Base-by-base conservation (phyloP, 92 coral and sea anemone species). In the Zoanthus solanderi region DNA sequence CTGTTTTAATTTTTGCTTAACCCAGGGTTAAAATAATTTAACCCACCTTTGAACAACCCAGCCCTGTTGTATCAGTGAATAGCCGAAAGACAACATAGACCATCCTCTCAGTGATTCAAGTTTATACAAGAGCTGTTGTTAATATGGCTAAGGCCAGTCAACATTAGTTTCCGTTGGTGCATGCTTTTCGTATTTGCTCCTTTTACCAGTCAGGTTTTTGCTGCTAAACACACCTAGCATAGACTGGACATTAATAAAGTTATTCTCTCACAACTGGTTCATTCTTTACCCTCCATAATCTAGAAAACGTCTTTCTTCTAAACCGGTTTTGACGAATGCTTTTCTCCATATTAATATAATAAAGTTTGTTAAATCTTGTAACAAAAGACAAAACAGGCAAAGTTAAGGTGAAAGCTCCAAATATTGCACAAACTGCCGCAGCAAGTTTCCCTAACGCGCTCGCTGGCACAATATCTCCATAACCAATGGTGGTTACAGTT, bases 401-500 rank as follows among this genome's bases (percentile, higher is more conserved):
- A 13, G 92, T 78, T 79, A 90, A 71, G 18, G 92, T 90, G 8
- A 90, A 58, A 13, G 88, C 92, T 46, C 92, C 92, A 60, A 90
- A 90, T 10, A 90, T 84, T 17, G 92, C 89, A 67, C 65, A 87
- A 32, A 84, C 46, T 34, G 86, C 87, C 14, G 89, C 88, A 13
- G 83, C 72, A 63, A 90, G 83, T 78, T 79, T 78, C 4, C 92
- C 92, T 67, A 84, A 61, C 7, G 87, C 44, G 65, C 75, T 90
- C 60, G 73, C 44, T 7, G 92, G 92, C 44, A 90, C 88, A 34
- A 53, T 88, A 48, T 90, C 92, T 4, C 92, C 92, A 71, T 90
- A 90, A 0, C 92, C 92, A 9, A 90, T 90, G 45, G 92, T 90
- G 5, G 89, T 84, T 13, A 90, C 88, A 0, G 92, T 90, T 75